These are phyloP conservation scores for Clarias laeviceps DNA, from an alignment of 2,797 vertebrate species.

Conservation along the genomic window DNA sequence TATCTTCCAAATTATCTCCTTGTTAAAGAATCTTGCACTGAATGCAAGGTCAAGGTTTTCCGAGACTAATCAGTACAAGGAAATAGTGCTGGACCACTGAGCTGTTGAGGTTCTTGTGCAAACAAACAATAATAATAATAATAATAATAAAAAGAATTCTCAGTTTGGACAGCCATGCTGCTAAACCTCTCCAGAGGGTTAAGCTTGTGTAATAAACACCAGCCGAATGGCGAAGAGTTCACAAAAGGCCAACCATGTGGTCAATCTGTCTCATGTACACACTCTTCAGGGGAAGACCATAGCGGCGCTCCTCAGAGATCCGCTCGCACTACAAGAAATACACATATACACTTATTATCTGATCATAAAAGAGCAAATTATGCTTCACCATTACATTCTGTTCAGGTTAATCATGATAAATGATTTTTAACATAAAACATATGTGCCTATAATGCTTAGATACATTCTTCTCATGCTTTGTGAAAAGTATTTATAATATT, in stretches of 20 bases:
- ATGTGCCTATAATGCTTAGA: neutral
- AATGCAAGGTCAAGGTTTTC: neutral
- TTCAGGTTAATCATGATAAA: neutral
- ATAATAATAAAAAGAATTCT: constrained; percentile 15
- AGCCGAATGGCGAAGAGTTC: constrained; percentile 73
- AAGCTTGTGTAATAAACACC: constrained; percentile 24
- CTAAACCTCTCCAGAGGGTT: constrained; percentile 42
- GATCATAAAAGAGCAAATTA: neutral
- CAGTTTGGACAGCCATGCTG: constrained; percentile 12
- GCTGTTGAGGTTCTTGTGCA: constrained; percentile 47
- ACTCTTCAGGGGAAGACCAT: constrained; percentile 90
- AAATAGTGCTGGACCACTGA: neutral
- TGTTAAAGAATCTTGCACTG: constrained; percentile 11
- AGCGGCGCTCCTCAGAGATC: constrained; percentile 91
- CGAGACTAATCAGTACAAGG: neutral
- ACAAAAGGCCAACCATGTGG: constrained; percentile 94
- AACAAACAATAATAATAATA: constrained; percentile 7
- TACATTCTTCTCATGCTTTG: neutral
- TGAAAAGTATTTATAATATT: neutral
- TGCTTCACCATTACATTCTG: neutral
- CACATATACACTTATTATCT: neutral
- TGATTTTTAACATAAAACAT: neutral
- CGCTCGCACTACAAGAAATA: constrained; percentile 81
- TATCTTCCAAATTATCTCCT: neutral
- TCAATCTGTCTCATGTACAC: constrained; percentile 99